Evolutionary conservation across 2,888 invertebrate species (phyloP), one percentile per base, ranked within the genome.

Genomic region (Meliscaeva auricollis): DNA sequence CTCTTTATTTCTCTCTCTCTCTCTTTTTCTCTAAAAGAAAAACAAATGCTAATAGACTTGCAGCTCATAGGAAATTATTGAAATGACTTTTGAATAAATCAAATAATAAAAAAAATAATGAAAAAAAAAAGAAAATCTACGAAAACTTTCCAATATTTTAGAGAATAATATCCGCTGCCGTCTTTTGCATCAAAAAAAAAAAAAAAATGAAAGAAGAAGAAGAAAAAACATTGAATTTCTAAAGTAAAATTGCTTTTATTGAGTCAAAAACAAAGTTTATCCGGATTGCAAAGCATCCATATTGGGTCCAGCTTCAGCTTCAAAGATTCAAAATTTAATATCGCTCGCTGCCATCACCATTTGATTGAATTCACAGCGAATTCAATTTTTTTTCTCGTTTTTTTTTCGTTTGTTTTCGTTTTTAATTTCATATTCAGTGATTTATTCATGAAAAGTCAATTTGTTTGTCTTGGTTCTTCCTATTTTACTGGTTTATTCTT

Each of bases 361-460:
- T 73, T 73, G 73, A 78, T 78, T 66, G 50, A 73, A 78, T 72
- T 78, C 64, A 35, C 54, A 52, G 41, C 15, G 41, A 52, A 38
- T 17, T n/a, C n/a, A n/a, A n/a, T n/a, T n/a, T n/a, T n/a, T n/a
- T n/a, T n/a, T n/a, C n/a, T n/a, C n/a, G n/a, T n/a, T n/a, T n/a
- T n/a, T 77, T 60, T 9, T 76, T 68, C 46, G 46, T 11, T 32
- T 50, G 22, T 26, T 56, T 38, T 68, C 38, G 30, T 62, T 56
- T 64, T 26, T 38, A 48, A 66, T 79, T 79, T 56, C 64, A 66
- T 66, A 74, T 73, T 74, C 58, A 79, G 79, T 79, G 79, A 79
- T 74, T 79, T 79, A 79, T 79, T 79, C 79, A 79, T 79, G 74
- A 74, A 79, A 79, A 74, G 66, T 73, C 58, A 74, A 74, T 73